Evolutionary conservation across 2,797 vertebrate species (phyloP).

Genomic region (Acomys russatus): DNA sequence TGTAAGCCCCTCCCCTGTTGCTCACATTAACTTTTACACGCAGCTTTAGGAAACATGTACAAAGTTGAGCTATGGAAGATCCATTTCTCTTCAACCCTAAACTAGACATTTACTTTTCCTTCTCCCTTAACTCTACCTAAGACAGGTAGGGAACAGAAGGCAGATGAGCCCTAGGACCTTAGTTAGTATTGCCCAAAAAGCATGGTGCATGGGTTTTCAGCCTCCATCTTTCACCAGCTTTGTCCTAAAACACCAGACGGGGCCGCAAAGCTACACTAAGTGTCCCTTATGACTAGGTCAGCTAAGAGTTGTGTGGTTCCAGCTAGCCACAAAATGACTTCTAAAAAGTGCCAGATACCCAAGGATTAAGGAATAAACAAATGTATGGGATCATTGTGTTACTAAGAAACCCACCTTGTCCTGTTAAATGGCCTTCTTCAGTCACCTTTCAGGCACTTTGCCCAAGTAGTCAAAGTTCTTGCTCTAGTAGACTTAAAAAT

Average conservation of each 20-base stretch:
- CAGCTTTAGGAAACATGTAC: neutral
- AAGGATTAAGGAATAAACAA: neutral
- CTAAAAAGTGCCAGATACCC: neutral
- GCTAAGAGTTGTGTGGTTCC: neutral
- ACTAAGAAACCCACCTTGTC: neutral
- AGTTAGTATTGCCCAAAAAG: neutral
- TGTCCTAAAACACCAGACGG: neutral
- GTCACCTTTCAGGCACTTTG: neutral
- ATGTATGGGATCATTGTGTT: neutral
- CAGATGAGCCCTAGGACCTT: neutral
- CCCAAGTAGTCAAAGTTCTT: neutral
- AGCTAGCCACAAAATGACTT: neutral
- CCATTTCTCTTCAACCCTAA: neutral
- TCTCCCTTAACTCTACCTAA: neutral
- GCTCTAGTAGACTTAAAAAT: neutral
- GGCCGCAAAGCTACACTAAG: neutral
- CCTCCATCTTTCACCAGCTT: neutral
- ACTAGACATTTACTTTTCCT: neutral
- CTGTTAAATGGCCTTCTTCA: neutral
- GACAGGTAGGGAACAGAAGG: neutral
- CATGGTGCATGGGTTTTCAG: neutral
- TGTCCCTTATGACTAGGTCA: neutral
- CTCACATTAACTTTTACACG: slow-evolving; percentile 10
- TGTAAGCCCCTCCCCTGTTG: neutral
- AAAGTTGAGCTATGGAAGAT: neutral